A percentile compares a stretch with the other conserved stretches of the same genome.
Conservation (phyloP, 2,797 vertebrate species). For the Bovichtus variegatus region DNA sequence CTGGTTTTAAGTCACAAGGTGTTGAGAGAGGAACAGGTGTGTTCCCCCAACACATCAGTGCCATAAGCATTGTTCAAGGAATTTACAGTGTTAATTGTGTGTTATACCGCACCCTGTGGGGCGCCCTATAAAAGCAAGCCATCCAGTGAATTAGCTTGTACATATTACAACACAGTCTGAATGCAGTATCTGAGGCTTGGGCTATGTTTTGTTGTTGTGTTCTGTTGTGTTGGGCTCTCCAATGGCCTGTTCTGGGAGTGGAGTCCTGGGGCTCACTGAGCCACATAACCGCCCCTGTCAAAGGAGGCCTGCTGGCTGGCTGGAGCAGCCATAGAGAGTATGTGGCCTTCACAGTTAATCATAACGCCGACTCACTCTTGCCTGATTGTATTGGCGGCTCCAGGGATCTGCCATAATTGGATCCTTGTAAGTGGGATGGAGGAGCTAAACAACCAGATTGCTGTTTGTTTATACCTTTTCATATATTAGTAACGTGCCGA, state of each 20-base stretch:
- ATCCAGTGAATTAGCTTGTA: constrained; percentile 76
- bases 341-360: constrained; percentile 88
- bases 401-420: constrained; percentile 91
- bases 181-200: constrained; percentile 61
- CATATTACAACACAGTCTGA: constrained; percentile 65
- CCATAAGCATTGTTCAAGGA: constrained; percentile 70
- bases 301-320: constrained; percentile 77
- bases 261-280: constrained; percentile 71
- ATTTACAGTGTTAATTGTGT: constrained; percentile 78
- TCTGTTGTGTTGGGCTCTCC: constrained; percentile 65
- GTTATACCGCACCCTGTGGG: constrained; percentile 71
- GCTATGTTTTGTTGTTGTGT: constrained; percentile 58
- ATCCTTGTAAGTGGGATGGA: constrained; percentile 91
- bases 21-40: constrained; percentile 60
- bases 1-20: constrained; percentile 46
- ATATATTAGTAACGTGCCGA: constrained; percentile 90
- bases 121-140: constrained; percentile 70
- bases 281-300: constrained; percentile 76
- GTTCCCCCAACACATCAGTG: constrained; percentile 47
- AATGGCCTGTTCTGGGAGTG: constrained; percentile 61
- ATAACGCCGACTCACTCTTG: constrained; percentile 86
- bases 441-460: constrained; percentile 92
- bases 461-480: constrained; percentile 93
- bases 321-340: constrained; percentile 80
- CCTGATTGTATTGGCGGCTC: constrained; percentile 89